Evolutionary conservation across 2,888 invertebrate species (phyloP).

Genomic region (Ochlodes sylvanus): DNA sequence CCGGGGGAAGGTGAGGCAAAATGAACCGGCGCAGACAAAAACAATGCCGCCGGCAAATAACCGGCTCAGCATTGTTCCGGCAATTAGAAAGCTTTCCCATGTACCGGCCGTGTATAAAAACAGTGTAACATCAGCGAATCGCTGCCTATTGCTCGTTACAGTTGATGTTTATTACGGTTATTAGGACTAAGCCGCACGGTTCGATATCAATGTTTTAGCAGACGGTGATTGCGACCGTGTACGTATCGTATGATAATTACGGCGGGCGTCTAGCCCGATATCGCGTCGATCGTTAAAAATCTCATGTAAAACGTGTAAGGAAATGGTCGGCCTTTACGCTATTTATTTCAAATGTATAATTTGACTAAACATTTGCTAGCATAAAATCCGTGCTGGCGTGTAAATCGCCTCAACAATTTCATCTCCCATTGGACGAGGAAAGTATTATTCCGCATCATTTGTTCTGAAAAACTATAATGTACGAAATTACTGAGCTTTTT

Average conservation of each 20-base stretch:
- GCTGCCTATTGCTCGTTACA: conserved; percentile 84
- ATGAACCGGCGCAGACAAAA: conserved; percentile 83
- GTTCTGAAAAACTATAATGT: conserved; percentile 27
- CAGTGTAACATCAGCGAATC: conserved; percentile 84
- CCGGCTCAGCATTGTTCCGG: conserved; percentile 85
- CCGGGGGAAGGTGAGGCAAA: conserved; percentile 80
- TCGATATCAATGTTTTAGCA: conserved; percentile 74
- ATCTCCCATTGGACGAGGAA: conserved; percentile 10
- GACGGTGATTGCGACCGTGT: conserved; percentile 62
- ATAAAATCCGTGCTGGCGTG: background rate
- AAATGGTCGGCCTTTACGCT: background rate
- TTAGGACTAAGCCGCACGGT: conserved; percentile 80
- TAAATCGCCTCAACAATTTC: conserved; percentile 9
- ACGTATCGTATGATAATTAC: conserved; percentile 34
- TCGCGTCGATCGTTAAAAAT: conserved; percentile 58
- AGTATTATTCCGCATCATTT: conserved; percentile 23
- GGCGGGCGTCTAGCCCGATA: conserved; percentile 44
- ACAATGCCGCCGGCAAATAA: conserved; percentile 85
- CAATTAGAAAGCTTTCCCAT: conserved; percentile 86
- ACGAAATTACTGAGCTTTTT: conserved; percentile 32
- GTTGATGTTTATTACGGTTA: conserved; percentile 84
- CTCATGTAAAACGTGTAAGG: conserved; percentile 31
- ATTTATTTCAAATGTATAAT: background rate
- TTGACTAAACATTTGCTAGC: conserved; percentile 5
- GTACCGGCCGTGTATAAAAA: conserved; percentile 84